Evolutionary conservation across 2,113 vertebrate species (phyloP).

Genomic region (Tyto alba): DNA sequence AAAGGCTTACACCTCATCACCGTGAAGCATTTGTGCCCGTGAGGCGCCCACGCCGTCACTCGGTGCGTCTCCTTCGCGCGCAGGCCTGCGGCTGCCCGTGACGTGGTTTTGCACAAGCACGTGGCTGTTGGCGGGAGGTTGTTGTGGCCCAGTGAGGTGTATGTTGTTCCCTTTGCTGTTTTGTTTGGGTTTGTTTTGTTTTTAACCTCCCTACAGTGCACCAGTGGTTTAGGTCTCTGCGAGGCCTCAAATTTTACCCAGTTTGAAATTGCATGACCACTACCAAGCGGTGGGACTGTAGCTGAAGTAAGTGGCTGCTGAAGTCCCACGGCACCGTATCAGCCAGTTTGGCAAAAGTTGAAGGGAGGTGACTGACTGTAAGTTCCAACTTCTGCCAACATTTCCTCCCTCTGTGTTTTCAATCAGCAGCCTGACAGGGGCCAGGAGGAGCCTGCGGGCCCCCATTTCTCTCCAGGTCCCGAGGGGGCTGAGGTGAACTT

Average conservation of each 20-base stretch:
- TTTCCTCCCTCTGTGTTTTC: background rate
- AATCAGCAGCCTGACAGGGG: background rate
- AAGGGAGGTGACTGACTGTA: background rate
- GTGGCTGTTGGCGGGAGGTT: background rate
- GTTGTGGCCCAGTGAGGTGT: accelerated
- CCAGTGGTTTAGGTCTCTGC: background rate
- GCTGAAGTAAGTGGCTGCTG: background rate
- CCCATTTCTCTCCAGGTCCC: background rate
- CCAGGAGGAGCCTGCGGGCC: background rate
- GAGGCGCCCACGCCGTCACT: background rate
- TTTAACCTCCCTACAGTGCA: background rate
- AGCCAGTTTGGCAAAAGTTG: background rate
- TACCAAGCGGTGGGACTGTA: accelerated
- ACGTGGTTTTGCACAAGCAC: no score
- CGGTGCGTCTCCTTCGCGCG: accelerated
- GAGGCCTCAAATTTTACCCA: background rate
- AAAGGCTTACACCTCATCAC: background rate
- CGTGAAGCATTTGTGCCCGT: background rate
- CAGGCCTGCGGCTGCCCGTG: accelerated
- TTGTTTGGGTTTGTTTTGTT: no score
- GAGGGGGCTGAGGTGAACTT: background rate
- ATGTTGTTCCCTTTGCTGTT: background rate
- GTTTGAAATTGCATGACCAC: background rate
- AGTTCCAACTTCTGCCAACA: accelerated
- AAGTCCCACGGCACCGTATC: accelerated